Percentiles rank a stretch among this genome's conserved stretches.
Evolutionary conservation across 2,888 invertebrate species (phyloP).

Genomic region (Hoplodrina blanda): DNA sequence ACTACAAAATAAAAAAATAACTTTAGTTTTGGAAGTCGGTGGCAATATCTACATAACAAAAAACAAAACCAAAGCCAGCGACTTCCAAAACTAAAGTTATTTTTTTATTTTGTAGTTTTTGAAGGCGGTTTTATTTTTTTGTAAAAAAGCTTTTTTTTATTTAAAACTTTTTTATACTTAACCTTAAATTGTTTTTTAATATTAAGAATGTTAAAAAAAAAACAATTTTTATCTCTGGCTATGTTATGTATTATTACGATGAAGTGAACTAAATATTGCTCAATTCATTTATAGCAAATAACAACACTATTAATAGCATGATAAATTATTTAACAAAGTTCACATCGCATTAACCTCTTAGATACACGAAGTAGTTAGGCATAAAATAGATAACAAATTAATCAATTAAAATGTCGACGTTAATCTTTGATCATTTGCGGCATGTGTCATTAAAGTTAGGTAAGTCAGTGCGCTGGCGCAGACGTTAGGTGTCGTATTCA

Average conservation of each 20-base stretch:
- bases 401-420: slow-evolving; percentile 18
- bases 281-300: background rate
- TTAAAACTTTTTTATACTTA: background rate
- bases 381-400: slow-evolving; percentile 13
- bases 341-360: background rate
- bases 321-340: background rate
- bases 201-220: too few species aligned
- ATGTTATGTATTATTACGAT: too few species aligned
- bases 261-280: too few species aligned
- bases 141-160: too few species aligned
- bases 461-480: slow-evolving; percentile 63
- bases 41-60: too few species aligned
- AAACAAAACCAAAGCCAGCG: too few species aligned
- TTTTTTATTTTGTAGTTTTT: too few species aligned
- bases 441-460: slow-evolving; percentile 63
- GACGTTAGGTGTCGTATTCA: slow-evolving; percentile 64
- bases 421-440: slow-evolving; percentile 60
- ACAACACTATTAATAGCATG: background rate
- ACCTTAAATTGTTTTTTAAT: too few species aligned
- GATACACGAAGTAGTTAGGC: slow-evolving; percentile 27
- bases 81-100: too few species aligned
- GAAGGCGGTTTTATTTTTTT: too few species aligned
- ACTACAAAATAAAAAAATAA: too few species aligned
- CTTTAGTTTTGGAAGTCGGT: too few species aligned
- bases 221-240: background rate